Percentiles rank a stretch among this genome's conserved stretches.
phyloP scores from a whole-genome alignment of 2,888 invertebrate species.

The Penaeus monodon region DNA sequence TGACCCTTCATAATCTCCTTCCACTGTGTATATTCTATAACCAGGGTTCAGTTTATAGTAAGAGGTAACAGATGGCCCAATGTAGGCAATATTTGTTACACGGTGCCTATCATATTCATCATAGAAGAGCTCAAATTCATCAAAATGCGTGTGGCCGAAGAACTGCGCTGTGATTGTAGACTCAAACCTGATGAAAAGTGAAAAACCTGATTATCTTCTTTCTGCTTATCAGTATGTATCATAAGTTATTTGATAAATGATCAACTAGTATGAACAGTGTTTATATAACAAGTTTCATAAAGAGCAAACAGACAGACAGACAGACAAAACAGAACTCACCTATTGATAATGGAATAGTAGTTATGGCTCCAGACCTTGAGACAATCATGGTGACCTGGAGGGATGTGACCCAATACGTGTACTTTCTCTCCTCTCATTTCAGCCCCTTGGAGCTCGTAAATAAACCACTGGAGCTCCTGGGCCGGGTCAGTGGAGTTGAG shows the following conservation, averaged over 20 bases:
- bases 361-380: slow-evolving; percentile 96
- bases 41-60: slow-evolving; percentile 94
- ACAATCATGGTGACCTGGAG: slow-evolving; percentile 93
- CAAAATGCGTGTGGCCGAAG: slow-evolving; percentile 93
- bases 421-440: slow-evolving; percentile 95
- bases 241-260: no score
- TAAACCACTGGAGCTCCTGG: slow-evolving; percentile 94
- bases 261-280: no score
- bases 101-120: slow-evolving; percentile 75
- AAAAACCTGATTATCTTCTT: not conserved
- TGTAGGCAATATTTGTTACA: slow-evolving; percentile 74
- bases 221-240: no score
- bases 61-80: slow-evolving; percentile 94
- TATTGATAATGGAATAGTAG: slow-evolving; percentile 87
- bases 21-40: slow-evolving; percentile 94
- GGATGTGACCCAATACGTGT: slow-evolving; percentile 97
- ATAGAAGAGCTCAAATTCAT: slow-evolving; percentile 94
- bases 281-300: no score
- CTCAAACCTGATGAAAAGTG: slow-evolving; percentile 77
- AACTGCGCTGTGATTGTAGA: slow-evolving; percentile 91
- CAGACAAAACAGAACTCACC: slow-evolving; percentile 70
- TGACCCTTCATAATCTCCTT: slow-evolving; percentile 83
- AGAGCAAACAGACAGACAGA: not conserved
- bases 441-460: slow-evolving; percentile 91
- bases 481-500: slow-evolving; percentile 97